phyloP scores from a whole-genome alignment of 2,888 invertebrate species.

The Pecten maximus region DNA sequence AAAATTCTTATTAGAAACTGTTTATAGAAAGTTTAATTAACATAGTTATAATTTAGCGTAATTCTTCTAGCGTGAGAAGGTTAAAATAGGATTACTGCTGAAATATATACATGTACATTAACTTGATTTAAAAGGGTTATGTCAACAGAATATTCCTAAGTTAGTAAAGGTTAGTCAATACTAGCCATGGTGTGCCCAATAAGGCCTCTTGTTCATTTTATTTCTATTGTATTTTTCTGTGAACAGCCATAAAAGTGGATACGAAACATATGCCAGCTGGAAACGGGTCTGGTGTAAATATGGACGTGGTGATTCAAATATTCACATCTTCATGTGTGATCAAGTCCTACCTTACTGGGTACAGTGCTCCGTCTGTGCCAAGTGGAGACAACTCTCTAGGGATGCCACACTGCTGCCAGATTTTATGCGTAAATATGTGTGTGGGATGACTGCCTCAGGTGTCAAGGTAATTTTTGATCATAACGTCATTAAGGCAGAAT shows the following conservation, averaged over 20 bases:
- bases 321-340: constrained; percentile 79
- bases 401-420: constrained; percentile 69
- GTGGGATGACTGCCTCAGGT: constrained; percentile 67
- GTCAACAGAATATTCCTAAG: no score
- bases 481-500: no score
- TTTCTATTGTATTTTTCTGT: neutral
- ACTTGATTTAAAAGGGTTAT: no score
- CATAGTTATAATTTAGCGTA: no score
- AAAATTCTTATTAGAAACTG: no score
- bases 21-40: no score
- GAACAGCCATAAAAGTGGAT: constrained; percentile 73
- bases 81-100: no score
- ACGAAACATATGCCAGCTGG: constrained; percentile 76
- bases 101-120: no score
- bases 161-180: no score
- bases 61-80: no score
- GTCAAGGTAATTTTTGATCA: constrained; percentile 62
- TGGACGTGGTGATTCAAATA: constrained; percentile 76
- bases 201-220: no score
- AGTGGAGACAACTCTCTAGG: constrained; percentile 81
- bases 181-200: no score
- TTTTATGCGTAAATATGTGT: constrained; percentile 73
- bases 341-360: constrained; percentile 82
- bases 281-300: constrained; percentile 78
- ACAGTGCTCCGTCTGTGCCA: constrained; percentile 80